phyloP scores from a whole-genome alignment of 1,140 invertebrate species.

The Musca vetustissima region DNA sequence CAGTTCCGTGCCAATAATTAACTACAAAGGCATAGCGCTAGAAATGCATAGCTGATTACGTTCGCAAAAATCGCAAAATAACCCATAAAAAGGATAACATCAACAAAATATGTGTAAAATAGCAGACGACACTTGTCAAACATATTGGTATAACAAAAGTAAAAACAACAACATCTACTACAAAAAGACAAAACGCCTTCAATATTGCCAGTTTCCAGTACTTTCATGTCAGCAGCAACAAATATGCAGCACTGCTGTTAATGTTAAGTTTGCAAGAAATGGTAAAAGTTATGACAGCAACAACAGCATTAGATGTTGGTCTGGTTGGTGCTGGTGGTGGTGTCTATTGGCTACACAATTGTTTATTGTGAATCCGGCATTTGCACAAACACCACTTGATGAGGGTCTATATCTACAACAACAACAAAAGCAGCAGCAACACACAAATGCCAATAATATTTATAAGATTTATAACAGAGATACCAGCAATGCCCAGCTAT shows the following conservation, averaged over 20 bases:
- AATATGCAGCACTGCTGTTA: not conserved
- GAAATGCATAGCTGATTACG: no score
- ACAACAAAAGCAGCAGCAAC: not conserved
- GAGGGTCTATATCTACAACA: constrained; percentile 27
- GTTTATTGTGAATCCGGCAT: not conserved
- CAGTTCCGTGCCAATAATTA: no score
- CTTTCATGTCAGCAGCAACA: constrained; percentile 31
- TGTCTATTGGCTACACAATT: not conserved
- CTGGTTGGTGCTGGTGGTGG: not conserved
- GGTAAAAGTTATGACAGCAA: constrained; percentile 22
- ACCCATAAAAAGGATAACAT: not conserved
- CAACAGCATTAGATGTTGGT: constrained; percentile 39
- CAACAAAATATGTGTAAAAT: not conserved
- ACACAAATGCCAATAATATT: not conserved
- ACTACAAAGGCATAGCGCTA: no score
- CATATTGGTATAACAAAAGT: constrained; percentile 11
- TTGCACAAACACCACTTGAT: not conserved
- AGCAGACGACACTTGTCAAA: not conserved
- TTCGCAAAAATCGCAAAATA: no score
- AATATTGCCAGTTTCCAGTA: constrained; percentile 30
- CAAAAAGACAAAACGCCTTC: not conserved
- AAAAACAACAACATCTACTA: constrained; percentile 15
- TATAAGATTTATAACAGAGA: constrained; percentile 6
- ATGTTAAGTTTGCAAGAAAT: not conserved
- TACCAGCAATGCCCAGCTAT: no score